Evolutionary conservation across 2,797 vertebrate genomes (phyloP), one percentile per base, ranked within the genome.

Genomic region (Thunnus albacares): DNA sequence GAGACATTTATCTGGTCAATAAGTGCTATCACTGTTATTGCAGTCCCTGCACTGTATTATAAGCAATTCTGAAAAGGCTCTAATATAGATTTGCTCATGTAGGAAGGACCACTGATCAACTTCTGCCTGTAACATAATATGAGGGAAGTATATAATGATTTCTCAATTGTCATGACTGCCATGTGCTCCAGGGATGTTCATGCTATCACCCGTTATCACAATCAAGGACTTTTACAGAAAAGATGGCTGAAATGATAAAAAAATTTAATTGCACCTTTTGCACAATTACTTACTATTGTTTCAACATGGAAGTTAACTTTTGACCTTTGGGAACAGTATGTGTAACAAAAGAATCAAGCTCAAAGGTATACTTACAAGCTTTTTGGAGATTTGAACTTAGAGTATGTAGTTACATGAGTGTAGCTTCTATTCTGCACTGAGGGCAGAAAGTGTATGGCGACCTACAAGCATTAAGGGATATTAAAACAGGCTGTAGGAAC

Each of bases 1-100:
- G 58, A 82, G 92, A 87, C 86, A 93, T 92, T 91, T 93, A 92
- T 93, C 91, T 88, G 79, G 83, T 94, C 91, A 91, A 94, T 94
- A 90, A 83, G 73, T 41, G 77, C 78, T 75, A 79, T 85, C 82
- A 73, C 75, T 87, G 82, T 86, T 88, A 89, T 90, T 81, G 81
- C 83, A 68, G 89, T 33, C 38, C 35, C 49, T 26, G 73, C 66
- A 81, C 83, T 89, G 82, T 61, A 74, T 68, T 58, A 51, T 85
- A 80, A 80, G 86, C 80, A 70, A 60, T 85, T 84, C 60, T 61
- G 73, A 82, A 87, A 86, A 72, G 33, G n/a, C 71, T 77, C 15
- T 70, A 26, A 68, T 81, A 83, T 74, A 75, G 87, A 87, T 83
- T 86, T 82, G 75, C 72, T 84, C 67, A 71, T 72, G 81, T 69